Percentiles rank a stretch among this genome's conserved stretches.
These are phyloP conservation scores for Hafferia zeledoni DNA, from an alignment of 2,797 vertebrate genomes.

Conservation along the genomic window DNA sequence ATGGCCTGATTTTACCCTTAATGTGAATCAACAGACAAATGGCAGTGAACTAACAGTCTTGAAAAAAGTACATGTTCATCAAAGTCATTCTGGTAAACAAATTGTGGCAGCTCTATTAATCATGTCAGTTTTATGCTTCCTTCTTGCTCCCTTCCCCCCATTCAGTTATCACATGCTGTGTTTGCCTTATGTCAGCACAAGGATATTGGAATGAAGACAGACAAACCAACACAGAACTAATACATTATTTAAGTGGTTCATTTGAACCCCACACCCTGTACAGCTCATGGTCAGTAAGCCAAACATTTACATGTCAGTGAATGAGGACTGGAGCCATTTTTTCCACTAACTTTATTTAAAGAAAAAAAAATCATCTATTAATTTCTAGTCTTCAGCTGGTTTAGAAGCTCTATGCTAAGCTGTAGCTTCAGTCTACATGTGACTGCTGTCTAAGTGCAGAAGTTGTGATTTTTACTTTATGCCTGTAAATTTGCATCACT, in stretches of 20 bases:
- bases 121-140: background rate
- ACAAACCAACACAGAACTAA: background rate
- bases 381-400: background rate
- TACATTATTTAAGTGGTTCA: background rate
- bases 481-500: background rate
- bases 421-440: background rate
- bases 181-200: conserved; percentile 15
- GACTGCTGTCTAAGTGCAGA: background rate
- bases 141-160: background rate
- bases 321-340: background rate
- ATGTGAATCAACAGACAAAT: conserved; percentile 28
- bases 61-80: conserved; percentile 27
- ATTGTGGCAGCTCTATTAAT: conserved; percentile 22
- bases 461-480: background rate
- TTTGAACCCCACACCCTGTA: background rate
- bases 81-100: conserved; percentile 43
- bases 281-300: background rate
- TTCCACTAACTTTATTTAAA: background rate
- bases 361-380: background rate
- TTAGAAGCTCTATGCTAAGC: background rate
- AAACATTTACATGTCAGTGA: background rate
- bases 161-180: background rate
- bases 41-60: background rate
- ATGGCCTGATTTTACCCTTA: conserved; percentile 34
- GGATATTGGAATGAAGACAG: background rate